phyloP scores from a whole-genome alignment of 2,113 vertebrate species.

The Siniperca knerii region DNA sequence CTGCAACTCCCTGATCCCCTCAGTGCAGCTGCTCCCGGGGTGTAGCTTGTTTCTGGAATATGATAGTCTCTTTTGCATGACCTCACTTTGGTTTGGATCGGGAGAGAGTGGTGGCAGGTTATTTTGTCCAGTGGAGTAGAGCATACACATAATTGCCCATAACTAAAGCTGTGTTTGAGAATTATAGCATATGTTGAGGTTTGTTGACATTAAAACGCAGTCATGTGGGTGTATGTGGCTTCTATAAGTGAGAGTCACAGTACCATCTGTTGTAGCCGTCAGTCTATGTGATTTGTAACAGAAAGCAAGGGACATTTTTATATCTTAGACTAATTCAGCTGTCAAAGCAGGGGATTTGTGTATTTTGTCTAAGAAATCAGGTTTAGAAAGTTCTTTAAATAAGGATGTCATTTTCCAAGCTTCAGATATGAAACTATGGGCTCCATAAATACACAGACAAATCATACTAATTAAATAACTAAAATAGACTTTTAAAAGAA shows the following conservation, averaged over 20 bases:
- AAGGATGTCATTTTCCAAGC: background rate
- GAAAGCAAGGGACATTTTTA: slow-evolving; percentile 35
- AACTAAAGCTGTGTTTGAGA: slow-evolving; percentile 11
- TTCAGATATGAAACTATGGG: background rate
- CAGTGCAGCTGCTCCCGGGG: slow-evolving; percentile 53
- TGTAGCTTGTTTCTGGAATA: slow-evolving; percentile 48
- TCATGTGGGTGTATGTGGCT: background rate
- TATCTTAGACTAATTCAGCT: slow-evolving; percentile 39
- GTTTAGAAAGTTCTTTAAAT: background rate
- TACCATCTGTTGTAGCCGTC: slow-evolving; percentile 43
- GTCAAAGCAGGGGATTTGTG: slow-evolving; percentile 19
- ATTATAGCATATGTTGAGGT: slow-evolving; percentile 1
- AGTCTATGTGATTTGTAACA: slow-evolving; percentile 6
- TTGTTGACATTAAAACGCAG: slow-evolving; percentile 10
- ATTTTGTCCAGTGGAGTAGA: slow-evolving; percentile 19
- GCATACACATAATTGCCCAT: background rate
- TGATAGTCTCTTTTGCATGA: slow-evolving; percentile 27
- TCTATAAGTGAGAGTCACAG: slow-evolving; percentile 1
- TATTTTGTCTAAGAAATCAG: slow-evolving; percentile 31
- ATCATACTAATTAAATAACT: no score
- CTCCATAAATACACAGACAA: no score
- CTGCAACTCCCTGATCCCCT: slow-evolving; percentile 20
- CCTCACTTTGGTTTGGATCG: slow-evolving; percentile 32
- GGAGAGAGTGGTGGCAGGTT: slow-evolving; percentile 30
- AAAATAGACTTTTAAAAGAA: no score